phyloP scores from a whole-genome alignment of 2,888 invertebrate species.

The Hyposoter dolosus region DNA sequence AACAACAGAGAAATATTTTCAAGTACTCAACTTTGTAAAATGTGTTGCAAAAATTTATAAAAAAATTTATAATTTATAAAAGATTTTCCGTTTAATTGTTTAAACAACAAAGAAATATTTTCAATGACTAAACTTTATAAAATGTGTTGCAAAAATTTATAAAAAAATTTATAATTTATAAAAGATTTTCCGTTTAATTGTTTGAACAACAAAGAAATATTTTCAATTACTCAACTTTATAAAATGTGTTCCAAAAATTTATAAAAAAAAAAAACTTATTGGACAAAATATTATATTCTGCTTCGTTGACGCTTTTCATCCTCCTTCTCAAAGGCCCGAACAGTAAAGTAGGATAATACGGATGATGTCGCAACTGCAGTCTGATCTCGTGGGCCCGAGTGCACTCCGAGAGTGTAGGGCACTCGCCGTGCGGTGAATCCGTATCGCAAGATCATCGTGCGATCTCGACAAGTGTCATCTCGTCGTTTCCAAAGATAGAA shows the following conservation, averaged over 20 bases:
- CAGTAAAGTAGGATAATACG: conserved; percentile 58
- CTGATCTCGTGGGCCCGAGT: conserved; percentile 54
- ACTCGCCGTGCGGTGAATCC: conserved; percentile 52
- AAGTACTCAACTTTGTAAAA: no score
- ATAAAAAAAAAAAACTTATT: not conserved
- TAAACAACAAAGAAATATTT: not conserved
- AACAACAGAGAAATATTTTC: not conserved
- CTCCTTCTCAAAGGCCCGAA: not conserved
- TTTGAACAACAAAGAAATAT: no score
- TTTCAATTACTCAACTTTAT: not conserved
- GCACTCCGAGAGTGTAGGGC: conserved; percentile 43
- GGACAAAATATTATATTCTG: not conserved
- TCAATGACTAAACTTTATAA: not conserved
- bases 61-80: no score
- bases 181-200: no score
- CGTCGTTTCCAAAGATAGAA: conserved; percentile 40
- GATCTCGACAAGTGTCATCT: conserved; percentile 70
- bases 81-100: no score
- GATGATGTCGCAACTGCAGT: conserved; percentile 63
- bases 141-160: no score
- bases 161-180: no score
- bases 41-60: no score
- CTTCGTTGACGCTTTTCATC: not conserved
- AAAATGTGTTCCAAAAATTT: no score
- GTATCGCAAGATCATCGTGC: conserved; percentile 67